Evolutionary conservation across 2,888 invertebrate species (phyloP).

Genomic region (Hemicrepidius hirtus): DNA sequence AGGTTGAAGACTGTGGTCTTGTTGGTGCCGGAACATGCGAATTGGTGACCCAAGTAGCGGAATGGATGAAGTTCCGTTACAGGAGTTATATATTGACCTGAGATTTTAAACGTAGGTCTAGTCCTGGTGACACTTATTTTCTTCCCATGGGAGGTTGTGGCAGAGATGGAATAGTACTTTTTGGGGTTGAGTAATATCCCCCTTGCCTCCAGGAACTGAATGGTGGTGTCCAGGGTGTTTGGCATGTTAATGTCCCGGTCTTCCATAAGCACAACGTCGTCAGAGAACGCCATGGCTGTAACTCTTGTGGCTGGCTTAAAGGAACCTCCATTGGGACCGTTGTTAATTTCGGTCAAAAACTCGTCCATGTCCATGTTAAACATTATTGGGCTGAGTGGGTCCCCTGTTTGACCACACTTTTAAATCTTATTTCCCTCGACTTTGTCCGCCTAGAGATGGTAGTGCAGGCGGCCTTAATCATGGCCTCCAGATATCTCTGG

Average conservation of each 20-base stretch:
- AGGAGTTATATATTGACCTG: not conserved
- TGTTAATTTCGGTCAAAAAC: conserved; percentile 47
- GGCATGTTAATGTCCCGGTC: too few relatives aligned
- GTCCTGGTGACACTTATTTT: conserved; percentile 40
- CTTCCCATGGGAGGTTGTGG: conserved; percentile 32
- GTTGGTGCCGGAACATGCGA: conserved; percentile 55
- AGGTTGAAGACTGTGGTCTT: conserved; percentile 43
- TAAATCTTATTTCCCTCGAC: conserved; percentile 46
- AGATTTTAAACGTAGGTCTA: conserved; percentile 20
- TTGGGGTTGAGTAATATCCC: conserved; percentile 54
- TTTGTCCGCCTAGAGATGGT: conserved; percentile 32
- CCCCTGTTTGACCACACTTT: conserved; percentile 69
- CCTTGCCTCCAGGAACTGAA: too few relatives aligned
- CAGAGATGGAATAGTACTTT: conserved; percentile 43
- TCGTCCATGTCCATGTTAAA: conserved; percentile 62
- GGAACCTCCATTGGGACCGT: conserved; percentile 43
- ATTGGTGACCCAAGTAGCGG: conserved; percentile 62
- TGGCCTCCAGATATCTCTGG: not conserved
- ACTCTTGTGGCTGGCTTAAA: conserved; percentile 38
- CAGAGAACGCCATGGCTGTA: conserved; percentile 63
- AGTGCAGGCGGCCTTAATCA: conserved; percentile 31
- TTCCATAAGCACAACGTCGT: too few relatives aligned
- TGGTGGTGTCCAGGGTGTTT: too few relatives aligned
- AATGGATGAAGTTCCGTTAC: conserved; percentile 26
- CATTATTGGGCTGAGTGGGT: conserved; percentile 64